Conservation (phyloP, 2,888 invertebrate genomes). For the Phaonia tiefii region DNA sequence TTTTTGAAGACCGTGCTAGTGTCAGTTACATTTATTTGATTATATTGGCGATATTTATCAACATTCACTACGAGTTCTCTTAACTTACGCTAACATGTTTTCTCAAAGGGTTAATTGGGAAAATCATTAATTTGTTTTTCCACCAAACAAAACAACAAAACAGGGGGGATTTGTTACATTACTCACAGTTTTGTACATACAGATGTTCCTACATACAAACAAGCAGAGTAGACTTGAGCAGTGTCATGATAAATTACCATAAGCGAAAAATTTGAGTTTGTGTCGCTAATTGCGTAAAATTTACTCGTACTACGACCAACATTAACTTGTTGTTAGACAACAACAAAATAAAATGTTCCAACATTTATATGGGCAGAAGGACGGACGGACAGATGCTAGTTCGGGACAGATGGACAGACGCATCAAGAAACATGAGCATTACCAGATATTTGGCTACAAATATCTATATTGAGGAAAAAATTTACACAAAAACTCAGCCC, state of each 20-base stretch:
- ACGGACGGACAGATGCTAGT: background rate
- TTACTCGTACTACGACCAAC: slow-evolving; percentile 40
- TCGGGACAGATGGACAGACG: too few relatives aligned
- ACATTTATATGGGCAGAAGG: slow-evolving; percentile 5
- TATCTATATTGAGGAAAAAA: slow-evolving; percentile 5
- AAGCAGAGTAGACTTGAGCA: slow-evolving; percentile 22
- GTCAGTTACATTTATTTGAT: too few relatives aligned
- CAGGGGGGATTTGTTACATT: slow-evolving; percentile 23
- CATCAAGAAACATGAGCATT: slow-evolving; percentile 2
- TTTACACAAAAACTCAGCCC: slow-evolving; percentile 39
- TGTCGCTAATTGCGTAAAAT: slow-evolving; percentile 65
- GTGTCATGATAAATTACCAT: slow-evolving; percentile 67
- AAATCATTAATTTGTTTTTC: slow-evolving; percentile 31
- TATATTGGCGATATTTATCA: too few relatives aligned
- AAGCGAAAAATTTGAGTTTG: slow-evolving; percentile 66
- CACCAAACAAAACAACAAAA: background rate
- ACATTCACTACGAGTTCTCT: too few relatives aligned
- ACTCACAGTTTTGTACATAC: slow-evolving; percentile 33
- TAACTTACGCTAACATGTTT: too few relatives aligned
- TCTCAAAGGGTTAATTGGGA: slow-evolving; percentile 9
- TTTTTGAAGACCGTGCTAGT: too few relatives aligned
- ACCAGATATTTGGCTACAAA: slow-evolving; percentile 14
- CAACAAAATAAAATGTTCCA: background rate
- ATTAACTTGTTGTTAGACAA: slow-evolving; percentile 51
- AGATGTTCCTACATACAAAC: slow-evolving; percentile 28